phyloP scores from a whole-genome alignment of 1,140 invertebrate genomes.

The Sinonovacula constricta region DNA sequence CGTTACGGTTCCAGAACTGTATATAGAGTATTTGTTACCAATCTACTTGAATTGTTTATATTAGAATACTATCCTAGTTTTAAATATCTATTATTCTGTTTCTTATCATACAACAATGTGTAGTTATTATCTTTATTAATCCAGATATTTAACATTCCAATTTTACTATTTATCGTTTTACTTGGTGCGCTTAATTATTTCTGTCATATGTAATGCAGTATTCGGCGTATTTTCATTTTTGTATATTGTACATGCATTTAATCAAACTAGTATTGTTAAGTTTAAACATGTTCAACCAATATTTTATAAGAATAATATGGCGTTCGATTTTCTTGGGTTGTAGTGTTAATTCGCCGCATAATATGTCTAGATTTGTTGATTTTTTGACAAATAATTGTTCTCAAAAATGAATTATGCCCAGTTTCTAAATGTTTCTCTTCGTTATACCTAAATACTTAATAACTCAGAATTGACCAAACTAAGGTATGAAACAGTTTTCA shows the following conservation, averaged over 20 bases:
- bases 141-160: constrained; percentile 1
- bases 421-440: constrained; percentile 10
- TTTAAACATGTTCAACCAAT: no score
- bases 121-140: no score
- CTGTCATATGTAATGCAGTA: no score
- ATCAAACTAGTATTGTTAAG: no score
- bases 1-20: no score
- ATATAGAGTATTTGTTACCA: no score
- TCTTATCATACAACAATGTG: neutral
- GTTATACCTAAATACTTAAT: no score
- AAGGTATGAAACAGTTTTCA: constrained; percentile 14
- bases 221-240: neutral
- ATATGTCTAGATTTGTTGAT: constrained; percentile 4
- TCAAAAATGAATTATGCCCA: neutral
- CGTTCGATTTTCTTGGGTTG: neutral
- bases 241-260: no score
- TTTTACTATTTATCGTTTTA: neutral
- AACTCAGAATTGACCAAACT: constrained; percentile 18
- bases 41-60: no score
- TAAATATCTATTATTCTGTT: neutral
- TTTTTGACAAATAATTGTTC: constrained; percentile 21
- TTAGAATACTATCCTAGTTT: neutral
- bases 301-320: constrained; percentile 7
- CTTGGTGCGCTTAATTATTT: neutral
- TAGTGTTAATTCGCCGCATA: constrained; percentile 18